Evolutionary conservation across 1,140 invertebrate species (phyloP), one percentile per base, ranked within the genome.

Genomic region (Formica selysi): DNA sequence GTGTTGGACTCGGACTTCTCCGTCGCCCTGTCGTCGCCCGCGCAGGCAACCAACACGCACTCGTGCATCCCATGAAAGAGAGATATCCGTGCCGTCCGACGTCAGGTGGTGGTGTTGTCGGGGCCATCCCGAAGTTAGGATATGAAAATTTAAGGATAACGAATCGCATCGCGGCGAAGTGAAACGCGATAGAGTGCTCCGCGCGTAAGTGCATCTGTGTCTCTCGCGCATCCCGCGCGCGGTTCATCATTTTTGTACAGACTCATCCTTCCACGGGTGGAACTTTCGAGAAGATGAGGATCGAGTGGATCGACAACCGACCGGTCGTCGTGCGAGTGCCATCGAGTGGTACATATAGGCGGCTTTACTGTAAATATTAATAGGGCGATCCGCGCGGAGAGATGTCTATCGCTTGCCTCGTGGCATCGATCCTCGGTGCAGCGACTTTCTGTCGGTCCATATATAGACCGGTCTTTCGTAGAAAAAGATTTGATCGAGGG

Each of bases 1-100:
- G 96, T 97, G 10, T 94, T 98, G 57, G 97, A 97, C 86, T 96
- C 97, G n/a, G 97, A 98, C 93, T 97, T 97, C 92, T 95, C 96
- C n/a, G 95, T 97, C 22, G 94, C 96, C 70, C 94, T 97, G 32
- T 95, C 97, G 38, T 95, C 95, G 29, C 95, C 96, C 29, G 96
- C 96, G 54, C 95, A 96, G 65, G 95, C 95, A 73, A 96, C 96
- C 87, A 96, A 95, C 86, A 95, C 95, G 64, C 93, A 95, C 85
- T 93, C 94, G 70, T 95, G 95, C 86, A 93, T 95, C 86, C 94
- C 94, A 90, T 95, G 94, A 95, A 93, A 92, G 36, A 79, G 68
- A 92, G 38, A 83, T 73, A 88, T 48, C 74, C 70, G 59, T 87
- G 73, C 88, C 86, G 88, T 90, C 81, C 86, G 67, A 79, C 86